phyloP scores from a whole-genome alignment of 2,797 vertebrate genomes.

The Hyperoplus lanceolatus region DNA sequence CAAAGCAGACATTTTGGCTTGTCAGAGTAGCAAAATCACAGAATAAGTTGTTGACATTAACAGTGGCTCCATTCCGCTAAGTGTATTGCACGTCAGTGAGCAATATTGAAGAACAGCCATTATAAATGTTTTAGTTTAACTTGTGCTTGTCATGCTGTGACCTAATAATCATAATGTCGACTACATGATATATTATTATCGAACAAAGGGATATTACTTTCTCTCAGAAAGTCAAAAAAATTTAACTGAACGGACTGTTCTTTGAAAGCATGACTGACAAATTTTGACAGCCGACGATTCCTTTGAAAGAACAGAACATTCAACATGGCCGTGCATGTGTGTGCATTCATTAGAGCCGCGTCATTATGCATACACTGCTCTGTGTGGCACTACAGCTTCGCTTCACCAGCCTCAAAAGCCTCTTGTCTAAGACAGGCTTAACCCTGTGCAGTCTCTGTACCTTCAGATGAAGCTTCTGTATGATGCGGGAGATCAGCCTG shows the following conservation, averaged over 20 bases:
- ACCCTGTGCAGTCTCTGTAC: conserved; percentile 72
- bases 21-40: background rate
- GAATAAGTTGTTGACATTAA: background rate
- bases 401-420: conserved; percentile 47
- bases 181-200: background rate
- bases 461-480: conserved; percentile 97
- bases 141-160: background rate
- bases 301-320: conserved; percentile 32
- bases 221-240: background rate
- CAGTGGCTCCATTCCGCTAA: background rate
- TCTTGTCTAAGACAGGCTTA: conserved; percentile 36
- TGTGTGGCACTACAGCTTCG: conserved; percentile 30
- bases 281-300: conserved; percentile 5
- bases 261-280: conserved; percentile 18
- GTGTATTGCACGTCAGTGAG: background rate
- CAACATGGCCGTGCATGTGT: conserved; percentile 22
- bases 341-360: conserved; percentile 42
- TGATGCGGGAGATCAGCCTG: conserved; percentile 91
- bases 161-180: background rate
- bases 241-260: background rate
- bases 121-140: background rate
- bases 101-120: conserved; percentile 1
- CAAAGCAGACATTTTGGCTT: background rate
- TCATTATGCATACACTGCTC: conserved; percentile 47
- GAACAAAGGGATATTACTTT: background rate